Conservation (phyloP, 2,113 vertebrate species). For the Solea solea region DNA sequence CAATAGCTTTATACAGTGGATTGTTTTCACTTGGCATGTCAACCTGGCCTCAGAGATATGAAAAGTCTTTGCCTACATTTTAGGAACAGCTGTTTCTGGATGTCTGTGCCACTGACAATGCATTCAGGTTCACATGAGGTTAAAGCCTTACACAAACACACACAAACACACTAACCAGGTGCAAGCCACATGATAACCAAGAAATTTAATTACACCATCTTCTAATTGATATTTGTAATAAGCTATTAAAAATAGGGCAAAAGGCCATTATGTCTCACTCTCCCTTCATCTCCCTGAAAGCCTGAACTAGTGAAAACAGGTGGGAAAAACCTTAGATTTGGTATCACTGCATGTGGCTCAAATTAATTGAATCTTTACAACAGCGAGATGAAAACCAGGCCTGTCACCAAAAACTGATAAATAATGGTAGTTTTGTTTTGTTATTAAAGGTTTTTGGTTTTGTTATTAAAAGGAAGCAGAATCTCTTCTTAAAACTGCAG, state of each 20-base stretch:
- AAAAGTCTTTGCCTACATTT: not conserved
- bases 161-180: slow-evolving; percentile 48
- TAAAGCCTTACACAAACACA: slow-evolving; percentile 25
- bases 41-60: not conserved
- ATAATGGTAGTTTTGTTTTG: too few relatives aligned
- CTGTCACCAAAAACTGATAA: too few relatives aligned
- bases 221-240: slow-evolving; percentile 56
- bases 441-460: too few relatives aligned
- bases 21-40: too few relatives aligned
- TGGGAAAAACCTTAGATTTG: not conserved
- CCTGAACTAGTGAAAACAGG: too few relatives aligned
- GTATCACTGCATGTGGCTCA: too few relatives aligned
- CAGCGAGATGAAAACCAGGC: too few relatives aligned
- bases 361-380: too few relatives aligned
- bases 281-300: not conserved
- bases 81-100: slow-evolving; percentile 26
- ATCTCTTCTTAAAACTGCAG: too few relatives aligned
- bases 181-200: slow-evolving; percentile 46
- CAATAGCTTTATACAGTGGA: not conserved
- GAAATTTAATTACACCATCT: slow-evolving; percentile 43
- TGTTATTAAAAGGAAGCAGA: too few relatives aligned
- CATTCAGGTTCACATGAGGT: slow-evolving; percentile 45
- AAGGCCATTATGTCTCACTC: slow-evolving; percentile 21
- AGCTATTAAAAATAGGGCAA: slow-evolving; percentile 35
- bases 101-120: not conserved